Evolutionary conservation across 2,888 invertebrate genomes (phyloP).

Genomic region (Cosmia pyralina): DNA sequence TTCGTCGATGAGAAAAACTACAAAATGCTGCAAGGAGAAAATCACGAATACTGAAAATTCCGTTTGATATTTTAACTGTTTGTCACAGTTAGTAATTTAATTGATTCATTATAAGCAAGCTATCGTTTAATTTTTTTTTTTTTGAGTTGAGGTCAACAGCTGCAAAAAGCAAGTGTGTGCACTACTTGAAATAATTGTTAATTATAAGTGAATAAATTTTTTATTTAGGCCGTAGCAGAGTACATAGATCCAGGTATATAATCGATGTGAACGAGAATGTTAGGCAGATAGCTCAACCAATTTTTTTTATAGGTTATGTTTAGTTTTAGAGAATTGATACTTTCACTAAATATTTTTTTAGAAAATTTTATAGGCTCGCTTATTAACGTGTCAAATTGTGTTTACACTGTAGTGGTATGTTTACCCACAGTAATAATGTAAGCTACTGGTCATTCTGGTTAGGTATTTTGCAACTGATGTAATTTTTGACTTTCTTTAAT

Average conservation of each 20-base stretch:
- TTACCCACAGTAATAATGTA: neutral
- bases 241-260: neutral
- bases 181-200: neutral
- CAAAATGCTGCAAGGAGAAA: conserved; percentile 28
- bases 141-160: conserved; percentile 16
- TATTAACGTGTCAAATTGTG: neutral
- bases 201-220: neutral
- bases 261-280: neutral
- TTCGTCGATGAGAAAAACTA: conserved; percentile 7
- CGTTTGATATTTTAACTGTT: conserved; percentile 8
- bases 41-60: conserved; percentile 16
- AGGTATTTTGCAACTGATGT: conserved; percentile 17
- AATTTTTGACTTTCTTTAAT: neutral
- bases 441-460: neutral
- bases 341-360: neutral
- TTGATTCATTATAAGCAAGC: neutral
- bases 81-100: neutral
- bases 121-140: neutral
- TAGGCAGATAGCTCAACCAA: neutral
- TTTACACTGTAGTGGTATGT: neutral
- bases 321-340: conserved; percentile 6
- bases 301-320: conserved; percentile 43
- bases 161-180: conserved; percentile 28
- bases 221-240: neutral
- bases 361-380: neutral